Evolutionary conservation across 2,888 invertebrate species (phyloP), one percentile per base, ranked within the genome.

Genomic region (Selenia dentaria): DNA sequence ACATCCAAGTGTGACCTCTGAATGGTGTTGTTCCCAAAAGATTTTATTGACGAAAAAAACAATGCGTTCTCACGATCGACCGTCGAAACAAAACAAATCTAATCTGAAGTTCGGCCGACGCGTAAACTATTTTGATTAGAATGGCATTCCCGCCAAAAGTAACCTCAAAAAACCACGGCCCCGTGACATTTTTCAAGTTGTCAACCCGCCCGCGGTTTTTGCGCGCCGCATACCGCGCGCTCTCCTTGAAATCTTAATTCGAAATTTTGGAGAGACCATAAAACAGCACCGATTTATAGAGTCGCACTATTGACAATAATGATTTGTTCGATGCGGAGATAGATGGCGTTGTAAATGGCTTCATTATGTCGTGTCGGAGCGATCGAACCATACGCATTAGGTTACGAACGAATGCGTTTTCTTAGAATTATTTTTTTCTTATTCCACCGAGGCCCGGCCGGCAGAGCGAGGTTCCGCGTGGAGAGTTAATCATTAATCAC

Each of bases 111-210:
- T 39, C 63, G 68, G 52, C 37, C 60, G 70, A 74, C 77, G 83
- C 87, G 90, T 89, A 89, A 89, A 90, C 88, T 85, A 90, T 90
- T 89, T 90, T 89, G 89, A 90, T 90, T 88, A 88, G 89, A 88
- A 87, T 85, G 82, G 83, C 83, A 80, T 81, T 79, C 80, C 76
- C 78, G 76, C 79, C 75, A 80, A 86, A 85, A 77, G 69, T 75
- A 72, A 74, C 61, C 67, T 67, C 69, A 75, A 78, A 79, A 76
- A 77, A 73, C 66, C 56, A 67, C 67, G 57, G 68, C 78, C 68
- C 78, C 68, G 54, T 78, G 79, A 81, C 82, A 83, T 90, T 84
- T 86, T 79, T 86, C 85, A 83, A 85, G 70, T 70, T 88, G 88
- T 85, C 88, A 83, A 73, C 67, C 51, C 63, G 64, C 62, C 71